Evolutionary conservation across 30 jellyfish, hydroid and myxozoan species (phyloP).

Genomic region (Aurelia sp.): DNA sequence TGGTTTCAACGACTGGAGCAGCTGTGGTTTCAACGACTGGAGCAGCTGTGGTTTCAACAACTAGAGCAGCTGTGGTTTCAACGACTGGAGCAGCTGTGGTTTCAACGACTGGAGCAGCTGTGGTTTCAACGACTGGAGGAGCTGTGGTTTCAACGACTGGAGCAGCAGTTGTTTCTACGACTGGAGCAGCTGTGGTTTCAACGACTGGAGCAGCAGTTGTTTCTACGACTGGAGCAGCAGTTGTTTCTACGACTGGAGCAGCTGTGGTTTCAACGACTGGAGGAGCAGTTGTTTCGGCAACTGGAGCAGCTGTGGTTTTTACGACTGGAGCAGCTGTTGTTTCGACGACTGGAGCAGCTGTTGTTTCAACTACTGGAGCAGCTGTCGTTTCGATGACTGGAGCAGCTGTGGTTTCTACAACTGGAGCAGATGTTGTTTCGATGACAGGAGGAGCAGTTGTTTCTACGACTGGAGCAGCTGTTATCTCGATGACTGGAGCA

Average conservation of each 20-base stretch:
- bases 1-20: slow-evolving; percentile 23
- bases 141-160: slow-evolving; percentile 50
- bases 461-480: slow-evolving; percentile 29
- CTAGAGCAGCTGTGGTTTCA: slow-evolving; percentile 26
- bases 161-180: slow-evolving; percentile 38
- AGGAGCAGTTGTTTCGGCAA: slow-evolving; percentile 7
- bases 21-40: slow-evolving; percentile 40
- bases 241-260: slow-evolving; percentile 30
- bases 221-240: slow-evolving; percentile 25
- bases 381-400: slow-evolving; percentile 43
- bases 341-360: slow-evolving; percentile 46
- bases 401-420: slow-evolving; percentile 34
- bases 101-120: slow-evolving; percentile 33
- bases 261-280: slow-evolving; percentile 38
- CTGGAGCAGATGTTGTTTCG: slow-evolving; percentile 27
- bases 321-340: slow-evolving; percentile 48
- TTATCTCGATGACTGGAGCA: slow-evolving; percentile 20
- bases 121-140: slow-evolving; percentile 30
- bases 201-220: slow-evolving; percentile 34
- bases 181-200: slow-evolving; percentile 12
- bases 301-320: slow-evolving; percentile 46
- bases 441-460: slow-evolving; percentile 37
- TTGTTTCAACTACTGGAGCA: slow-evolving; percentile 24
- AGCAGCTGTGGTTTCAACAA: slow-evolving; percentile 34
- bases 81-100: slow-evolving; percentile 26